Conservation (phyloP, 2,797 vertebrate species). For the Clarias pachynema region DNA sequence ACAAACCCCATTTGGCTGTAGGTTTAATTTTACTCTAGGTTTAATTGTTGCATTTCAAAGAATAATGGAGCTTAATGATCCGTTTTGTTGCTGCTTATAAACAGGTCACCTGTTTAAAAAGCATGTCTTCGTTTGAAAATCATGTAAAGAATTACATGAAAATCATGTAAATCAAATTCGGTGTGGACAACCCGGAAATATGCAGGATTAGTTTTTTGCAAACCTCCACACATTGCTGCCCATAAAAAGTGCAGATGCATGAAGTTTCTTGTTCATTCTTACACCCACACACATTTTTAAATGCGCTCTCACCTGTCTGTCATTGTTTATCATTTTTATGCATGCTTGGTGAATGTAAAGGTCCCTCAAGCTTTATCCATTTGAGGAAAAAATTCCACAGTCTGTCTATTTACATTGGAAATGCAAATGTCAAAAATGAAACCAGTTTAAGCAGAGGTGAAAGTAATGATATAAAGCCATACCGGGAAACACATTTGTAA, state of each 20-base stretch:
- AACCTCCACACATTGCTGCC: too few species aligned
- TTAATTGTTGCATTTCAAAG: not conserved
- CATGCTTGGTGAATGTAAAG: not conserved
- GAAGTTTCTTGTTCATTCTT: not conserved
- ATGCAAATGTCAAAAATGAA: constrained; percentile 1
- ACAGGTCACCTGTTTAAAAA: too few species aligned
- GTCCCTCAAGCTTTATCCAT: not conserved
- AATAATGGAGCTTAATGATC: not conserved
- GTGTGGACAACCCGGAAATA: not conserved
- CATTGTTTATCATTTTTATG: not conserved
- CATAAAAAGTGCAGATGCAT: not conserved
- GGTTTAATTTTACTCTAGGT: too few species aligned
- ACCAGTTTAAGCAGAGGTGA: not conserved
- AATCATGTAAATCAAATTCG: not conserved
- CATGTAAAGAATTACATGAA: not conserved
- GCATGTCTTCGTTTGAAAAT: not conserved
- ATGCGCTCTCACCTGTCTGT: too few species aligned
- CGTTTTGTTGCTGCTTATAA: not conserved
- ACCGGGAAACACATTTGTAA: not conserved
- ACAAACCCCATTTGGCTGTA: not conserved
- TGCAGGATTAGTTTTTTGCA: not conserved
- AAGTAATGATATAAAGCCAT: not conserved
- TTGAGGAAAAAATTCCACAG: not conserved
- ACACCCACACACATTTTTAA: not conserved
- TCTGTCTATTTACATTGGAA: not conserved